These are phyloP conservation scores for Sarcophaga peregrina DNA, from an alignment of 1,140 invertebrate genomes.

Conservation along the genomic window DNA sequence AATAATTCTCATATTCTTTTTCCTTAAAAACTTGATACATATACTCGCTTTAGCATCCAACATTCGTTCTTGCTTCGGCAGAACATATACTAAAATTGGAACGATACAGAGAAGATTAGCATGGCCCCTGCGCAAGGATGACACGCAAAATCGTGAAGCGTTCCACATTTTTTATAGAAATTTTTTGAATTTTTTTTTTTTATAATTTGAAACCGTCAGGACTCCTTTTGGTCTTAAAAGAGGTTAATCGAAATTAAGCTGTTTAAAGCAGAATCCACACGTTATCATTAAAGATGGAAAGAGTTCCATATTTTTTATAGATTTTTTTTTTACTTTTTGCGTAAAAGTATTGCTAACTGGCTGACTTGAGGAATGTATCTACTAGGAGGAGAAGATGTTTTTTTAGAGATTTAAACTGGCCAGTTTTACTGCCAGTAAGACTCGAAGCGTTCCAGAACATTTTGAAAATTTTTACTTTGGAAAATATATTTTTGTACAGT, in stretches of 20 bases:
- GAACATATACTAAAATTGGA: constrained; percentile 82
- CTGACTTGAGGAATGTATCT: too few species aligned
- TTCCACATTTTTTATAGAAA: constrained; percentile 87
- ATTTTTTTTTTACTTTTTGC: too few species aligned
- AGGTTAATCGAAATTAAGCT: too few species aligned
- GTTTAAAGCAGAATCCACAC: too few species aligned
- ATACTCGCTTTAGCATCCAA: neutral
- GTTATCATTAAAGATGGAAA: constrained; percentile 62
- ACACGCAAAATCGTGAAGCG: constrained; percentile 92
- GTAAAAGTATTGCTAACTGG: too few species aligned
- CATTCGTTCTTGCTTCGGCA: constrained; percentile 59
- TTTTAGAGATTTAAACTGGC: too few species aligned
- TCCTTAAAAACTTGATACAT: neutral
- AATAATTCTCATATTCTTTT: neutral
- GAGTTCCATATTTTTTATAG: constrained; percentile 82
- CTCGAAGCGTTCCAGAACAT: too few species aligned
- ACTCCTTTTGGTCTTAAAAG: too few species aligned
- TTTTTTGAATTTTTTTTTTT: constrained; percentile 50
- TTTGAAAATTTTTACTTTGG: too few species aligned
- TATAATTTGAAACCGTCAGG: neutral
- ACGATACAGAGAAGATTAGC: constrained; percentile 70
- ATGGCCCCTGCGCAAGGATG: constrained; percentile 93
- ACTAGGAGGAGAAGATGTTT: too few species aligned
- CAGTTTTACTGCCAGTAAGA: too few species aligned
- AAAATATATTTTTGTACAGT: too few species aligned